Conservation (phyloP, 2,888 invertebrate species). For the Cryptocephalus primarius region DNA sequence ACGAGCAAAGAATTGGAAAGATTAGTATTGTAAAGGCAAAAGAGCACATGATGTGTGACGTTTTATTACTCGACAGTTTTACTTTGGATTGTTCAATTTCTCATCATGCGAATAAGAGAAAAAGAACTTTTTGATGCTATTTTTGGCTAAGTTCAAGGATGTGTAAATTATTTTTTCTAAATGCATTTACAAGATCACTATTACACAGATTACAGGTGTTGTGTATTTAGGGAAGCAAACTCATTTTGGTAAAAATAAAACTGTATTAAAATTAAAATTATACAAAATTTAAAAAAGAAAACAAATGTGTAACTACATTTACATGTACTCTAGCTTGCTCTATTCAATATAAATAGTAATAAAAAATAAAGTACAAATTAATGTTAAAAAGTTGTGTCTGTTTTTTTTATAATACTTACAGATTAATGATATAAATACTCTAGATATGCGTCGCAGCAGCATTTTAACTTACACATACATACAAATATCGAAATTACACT, state of each 20-base stretch:
- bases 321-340: conserved; percentile 32
- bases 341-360: conserved; percentile 24
- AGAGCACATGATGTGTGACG: too few species aligned
- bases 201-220: too few species aligned
- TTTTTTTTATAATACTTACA: conserved; percentile 23
- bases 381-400: conserved; percentile 27
- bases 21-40: too few species aligned
- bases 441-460: conserved; percentile 25
- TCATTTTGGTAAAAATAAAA: conserved; percentile 31
- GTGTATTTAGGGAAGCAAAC: too few species aligned
- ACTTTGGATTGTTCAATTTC: too few species aligned
- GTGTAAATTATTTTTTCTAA: too few species aligned
- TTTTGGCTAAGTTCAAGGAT: too few species aligned
- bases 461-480: conserved; percentile 25
- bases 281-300: conserved; percentile 34
- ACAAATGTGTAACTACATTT: conserved; percentile 28
- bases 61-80: too few species aligned
- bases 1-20: too few species aligned
- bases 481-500: conserved; percentile 27
- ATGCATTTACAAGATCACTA: too few species aligned
- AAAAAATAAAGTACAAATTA: conserved; percentile 31
- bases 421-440: conserved; percentile 28
- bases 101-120: too few species aligned
- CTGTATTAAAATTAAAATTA: conserved; percentile 36
- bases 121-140: too few species aligned